These are phyloP conservation scores for Clarias macrocephalus DNA, from an alignment of 2,113 vertebrate species.

Conservation along the genomic window DNA sequence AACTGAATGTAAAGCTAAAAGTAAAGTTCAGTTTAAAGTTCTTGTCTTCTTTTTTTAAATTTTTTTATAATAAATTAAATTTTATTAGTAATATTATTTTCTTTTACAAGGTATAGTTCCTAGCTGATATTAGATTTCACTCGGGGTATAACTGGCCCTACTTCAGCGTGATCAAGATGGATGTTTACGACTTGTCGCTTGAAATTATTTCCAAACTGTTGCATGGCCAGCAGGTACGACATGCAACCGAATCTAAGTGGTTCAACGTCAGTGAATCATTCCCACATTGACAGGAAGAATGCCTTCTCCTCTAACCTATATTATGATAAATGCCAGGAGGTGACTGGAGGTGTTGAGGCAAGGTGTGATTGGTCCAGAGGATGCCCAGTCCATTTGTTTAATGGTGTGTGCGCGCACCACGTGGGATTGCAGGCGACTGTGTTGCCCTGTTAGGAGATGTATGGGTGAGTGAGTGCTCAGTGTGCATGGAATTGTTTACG, in stretches of 20 bases:
- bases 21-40: too few species aligned
- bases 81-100: not conserved
- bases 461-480: constrained; percentile 35
- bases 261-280: constrained; percentile 22
- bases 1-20: too few species aligned
- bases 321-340: constrained; percentile 40
- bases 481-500: constrained; percentile 37
- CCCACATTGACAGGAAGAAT: constrained; percentile 14
- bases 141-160: constrained; percentile 6
- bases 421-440: not conserved
- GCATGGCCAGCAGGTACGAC: constrained; percentile 32
- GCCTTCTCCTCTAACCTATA: constrained; percentile 18
- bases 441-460: not conserved
- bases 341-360: constrained; percentile 16
- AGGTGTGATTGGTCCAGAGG: constrained; percentile 21
- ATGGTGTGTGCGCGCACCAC: constrained; percentile 17
- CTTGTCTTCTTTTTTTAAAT: not conserved
- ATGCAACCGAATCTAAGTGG: not conserved
- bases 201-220: constrained; percentile 43
- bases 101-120: not conserved
- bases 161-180: constrained; percentile 30
- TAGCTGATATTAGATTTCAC: constrained; percentile 41
- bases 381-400: constrained; percentile 32
- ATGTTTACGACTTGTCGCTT: constrained; percentile 34
- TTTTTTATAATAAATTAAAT: not conserved